Evolutionary conservation across 1,140 invertebrate species (phyloP).

Genomic region (Drosophila bipectinata): DNA sequence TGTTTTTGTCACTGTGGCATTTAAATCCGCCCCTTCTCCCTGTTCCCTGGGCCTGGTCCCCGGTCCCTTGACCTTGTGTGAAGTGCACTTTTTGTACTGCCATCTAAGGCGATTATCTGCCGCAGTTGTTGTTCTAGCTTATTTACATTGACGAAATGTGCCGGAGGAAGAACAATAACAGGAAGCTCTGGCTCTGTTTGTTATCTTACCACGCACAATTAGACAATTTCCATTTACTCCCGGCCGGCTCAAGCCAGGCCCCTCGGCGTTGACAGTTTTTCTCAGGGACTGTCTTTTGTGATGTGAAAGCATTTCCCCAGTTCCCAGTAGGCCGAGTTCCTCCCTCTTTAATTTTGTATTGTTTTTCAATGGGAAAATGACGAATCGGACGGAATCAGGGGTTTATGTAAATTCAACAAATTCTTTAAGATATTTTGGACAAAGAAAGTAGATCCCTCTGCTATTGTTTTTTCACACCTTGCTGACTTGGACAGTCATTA

Average conservation of each 20-base stretch:
- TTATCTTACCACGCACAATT: conserved; percentile 82
- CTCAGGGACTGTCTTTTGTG: conserved; percentile 45
- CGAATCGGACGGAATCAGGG: conserved; percentile 3
- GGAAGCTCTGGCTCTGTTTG: conserved; percentile 71
- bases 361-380: conserved; percentile 33
- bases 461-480: background rate
- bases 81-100: conserved; percentile 66
- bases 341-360: conserved; percentile 55
- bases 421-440: background rate
- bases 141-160: conserved; percentile 79
- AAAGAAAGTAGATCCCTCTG: background rate
- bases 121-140: conserved; percentile 58
- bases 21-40: conserved; percentile 48
- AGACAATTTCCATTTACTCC: conserved; percentile 75
- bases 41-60: background rate
- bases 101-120: conserved; percentile 77
- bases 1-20: conserved; percentile 78
- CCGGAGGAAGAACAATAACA: conserved; percentile 69
- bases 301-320: conserved; percentile 63
- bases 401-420: background rate
- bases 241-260: background rate
- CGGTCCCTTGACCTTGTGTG: conserved; percentile 22
- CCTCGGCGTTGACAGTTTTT: conserved; percentile 59
- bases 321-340: conserved; percentile 24
- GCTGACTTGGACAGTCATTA: background rate